Percentiles rank a stretch among this genome's conserved stretches.
These are phyloP conservation scores for Muscicapa striata DNA, from an alignment of 2,797 vertebrate species.

Conservation along the genomic window DNA sequence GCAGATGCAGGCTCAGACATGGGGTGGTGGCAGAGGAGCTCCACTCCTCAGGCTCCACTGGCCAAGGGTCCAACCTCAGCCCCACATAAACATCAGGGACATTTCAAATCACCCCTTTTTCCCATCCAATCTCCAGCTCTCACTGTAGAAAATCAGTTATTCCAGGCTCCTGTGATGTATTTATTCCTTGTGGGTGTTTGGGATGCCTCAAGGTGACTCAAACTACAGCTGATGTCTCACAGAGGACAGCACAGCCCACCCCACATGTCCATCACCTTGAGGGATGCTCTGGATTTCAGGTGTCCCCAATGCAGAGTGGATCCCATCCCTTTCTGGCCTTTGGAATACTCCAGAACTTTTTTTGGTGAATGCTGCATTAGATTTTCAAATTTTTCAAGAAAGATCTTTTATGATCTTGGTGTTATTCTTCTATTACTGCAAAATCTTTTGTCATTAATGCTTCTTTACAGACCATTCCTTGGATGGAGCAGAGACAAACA, in stretches of 20 bases:
- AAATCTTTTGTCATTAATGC: no score
- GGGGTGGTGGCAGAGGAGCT: neutral
- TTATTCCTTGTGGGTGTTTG: neutral
- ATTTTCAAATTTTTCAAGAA: neutral
- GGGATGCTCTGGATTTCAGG: neutral
- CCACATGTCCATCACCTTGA: accelerated
- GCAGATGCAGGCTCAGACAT: neutral
- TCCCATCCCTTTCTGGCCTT: neutral
- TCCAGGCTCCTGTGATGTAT: neutral
- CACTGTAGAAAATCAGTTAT: neutral
- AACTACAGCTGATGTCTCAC: neutral
- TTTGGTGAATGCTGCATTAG: neutral
- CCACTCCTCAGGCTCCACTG: neutral
- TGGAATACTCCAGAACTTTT: neutral
- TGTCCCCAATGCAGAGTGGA: neutral
- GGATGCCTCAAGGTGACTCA: neutral
- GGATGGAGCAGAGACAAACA: neutral
- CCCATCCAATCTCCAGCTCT: neutral
- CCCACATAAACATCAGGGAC: neutral
- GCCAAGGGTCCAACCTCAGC: neutral
- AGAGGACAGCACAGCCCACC: neutral
- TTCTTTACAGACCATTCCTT: neutral
- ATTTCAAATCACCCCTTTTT: neutral
- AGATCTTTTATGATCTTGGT: neutral
- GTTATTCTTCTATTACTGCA: neutral